Percentiles rank a stretch among this genome's conserved stretches.
These are phyloP conservation scores for Oscheius sp. DNA, from an alignment of 2,888 invertebrate genomes.

Conservation along the genomic window DNA sequence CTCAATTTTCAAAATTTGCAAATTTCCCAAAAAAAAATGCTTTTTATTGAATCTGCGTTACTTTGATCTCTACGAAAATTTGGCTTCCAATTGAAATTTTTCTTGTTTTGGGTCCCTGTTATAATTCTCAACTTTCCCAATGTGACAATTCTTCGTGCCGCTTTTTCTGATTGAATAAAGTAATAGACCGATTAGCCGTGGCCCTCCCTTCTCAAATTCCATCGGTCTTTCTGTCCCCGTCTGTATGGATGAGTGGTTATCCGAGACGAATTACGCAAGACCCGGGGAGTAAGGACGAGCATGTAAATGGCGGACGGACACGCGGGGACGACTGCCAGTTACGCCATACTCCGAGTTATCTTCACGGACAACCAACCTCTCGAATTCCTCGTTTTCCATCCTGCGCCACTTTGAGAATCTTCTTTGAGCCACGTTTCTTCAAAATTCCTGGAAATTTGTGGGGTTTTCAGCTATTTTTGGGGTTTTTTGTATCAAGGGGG, in stretches of 20 bases:
- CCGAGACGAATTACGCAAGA: not conserved
- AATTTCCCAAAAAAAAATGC: too few species aligned
- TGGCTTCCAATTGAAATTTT: too few species aligned
- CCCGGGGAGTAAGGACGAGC: not conserved
- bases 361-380: constrained; percentile 51
- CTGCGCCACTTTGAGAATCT: constrained; percentile 66
- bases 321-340: not conserved
- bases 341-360: not conserved
- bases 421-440: constrained; percentile 57
- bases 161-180: too few species aligned
- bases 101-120: too few species aligned
- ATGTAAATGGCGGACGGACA: constrained; percentile 12
- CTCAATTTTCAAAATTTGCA: too few species aligned
- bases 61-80: too few species aligned
- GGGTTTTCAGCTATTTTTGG: not conserved
- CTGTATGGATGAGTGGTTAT: constrained; percentile 30
- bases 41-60: too few species aligned
- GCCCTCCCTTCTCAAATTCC: not conserved
- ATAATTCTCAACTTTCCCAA: too few species aligned
- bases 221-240: not conserved
- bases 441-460: constrained; percentile 63
- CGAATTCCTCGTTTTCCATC: constrained; percentile 63
- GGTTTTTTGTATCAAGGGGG: not conserved
- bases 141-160: too few species aligned
- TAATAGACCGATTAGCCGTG: not conserved